Base-by-base conservation (phyloP, 1,140 invertebrate species). In the Notospermus geniculatus region DNA sequence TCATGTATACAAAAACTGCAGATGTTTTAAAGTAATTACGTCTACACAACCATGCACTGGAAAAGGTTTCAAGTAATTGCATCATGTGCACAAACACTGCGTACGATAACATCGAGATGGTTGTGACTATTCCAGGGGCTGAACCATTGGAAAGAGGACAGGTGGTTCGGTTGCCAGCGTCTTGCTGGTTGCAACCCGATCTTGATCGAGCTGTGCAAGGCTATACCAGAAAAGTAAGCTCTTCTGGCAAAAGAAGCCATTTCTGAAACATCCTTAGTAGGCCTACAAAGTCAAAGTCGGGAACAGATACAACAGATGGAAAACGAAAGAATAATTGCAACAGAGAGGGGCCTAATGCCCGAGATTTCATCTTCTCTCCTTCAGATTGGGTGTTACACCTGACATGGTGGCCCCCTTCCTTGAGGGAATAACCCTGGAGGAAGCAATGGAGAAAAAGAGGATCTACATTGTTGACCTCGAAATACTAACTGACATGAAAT, bases 381-480 rank as follows among this genome's bases (percentile, higher is more conserved):
- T 5, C 65, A 84, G 83, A 52, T 68, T 84, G 56, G 77, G 72
- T 9, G 80, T 84, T 0, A 80, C 76, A 19, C 73, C 78, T 15
- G 78, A 82, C n/a, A 79, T 80, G 68, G 66, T 84, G 32, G 60
- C 71, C 27, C 79, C 79, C n/a, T 77, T 82, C 30, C 55, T 85
- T 41, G 83, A 83, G 66, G 82, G 79, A 0, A 59, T 74, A 59
- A 75, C 74, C 1, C 56, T 85, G 11, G 59, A 76, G 23, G 66
- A 83, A 46, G 78, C 82, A 19, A 66, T 85, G 2, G 66, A 77
- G 45, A 67, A 73, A 1, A 84, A 84, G 36, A 76, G 80, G 54
- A 68, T 85, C 9, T 85, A 84, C 66, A 76, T 84, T 0, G 76
- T 82, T 29, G 83, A 85, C 65, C 68, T 82, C 15, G 68, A 80